Base-by-base conservation (phyloP, 2,888 invertebrate genomes). In the Amphimallon solstitiale region DNA sequence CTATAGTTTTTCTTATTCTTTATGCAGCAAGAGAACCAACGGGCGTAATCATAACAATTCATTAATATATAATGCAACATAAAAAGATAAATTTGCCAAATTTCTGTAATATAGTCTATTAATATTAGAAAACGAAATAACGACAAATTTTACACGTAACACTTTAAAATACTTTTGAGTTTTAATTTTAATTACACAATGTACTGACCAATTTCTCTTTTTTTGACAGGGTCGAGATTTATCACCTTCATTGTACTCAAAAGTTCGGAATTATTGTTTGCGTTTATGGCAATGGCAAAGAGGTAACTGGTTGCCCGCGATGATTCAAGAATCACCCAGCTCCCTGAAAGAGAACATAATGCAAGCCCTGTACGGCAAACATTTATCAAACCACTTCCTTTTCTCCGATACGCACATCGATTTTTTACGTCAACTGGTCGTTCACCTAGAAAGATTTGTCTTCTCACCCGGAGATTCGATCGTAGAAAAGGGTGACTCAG, bases 391-490 rank as follows among this genome's bases (percentile, higher is more conserved):
- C 38, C 85, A 86, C 0, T 77, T 83, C 0, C 83, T 86, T 77
- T 86, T 86, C 72, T 78, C 77, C 38, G 82, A 80, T 62, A 82
- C 85, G 0, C 83, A 84, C 34, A 81, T 82, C 10, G 85, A 86
- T 67, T 85, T 86, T 64, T 79, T 81, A 65, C 75, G 85, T 56
- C 86, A 86, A 83, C 69, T 86, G 3, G 79, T 79, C 0, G 84
- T 84, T 80, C 84, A 84, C 82, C 78, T 86, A 77, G 81, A 82
- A 34, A 84, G 85, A 64, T 85, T 84, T 40, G 84, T 86, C 0
- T 86, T 85, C 73, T 85, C 84, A 61, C 84, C 85, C 1, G 84
- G 84, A 4, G 85, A 86, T 74, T 84, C 84, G 43, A 85, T 86
- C 17, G 85, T 85, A 7, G 85, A 85, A 70, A 80, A 82, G 7